phyloP scores from a whole-genome alignment of 2,888 invertebrate species.

The Euplexia lucipara region DNA sequence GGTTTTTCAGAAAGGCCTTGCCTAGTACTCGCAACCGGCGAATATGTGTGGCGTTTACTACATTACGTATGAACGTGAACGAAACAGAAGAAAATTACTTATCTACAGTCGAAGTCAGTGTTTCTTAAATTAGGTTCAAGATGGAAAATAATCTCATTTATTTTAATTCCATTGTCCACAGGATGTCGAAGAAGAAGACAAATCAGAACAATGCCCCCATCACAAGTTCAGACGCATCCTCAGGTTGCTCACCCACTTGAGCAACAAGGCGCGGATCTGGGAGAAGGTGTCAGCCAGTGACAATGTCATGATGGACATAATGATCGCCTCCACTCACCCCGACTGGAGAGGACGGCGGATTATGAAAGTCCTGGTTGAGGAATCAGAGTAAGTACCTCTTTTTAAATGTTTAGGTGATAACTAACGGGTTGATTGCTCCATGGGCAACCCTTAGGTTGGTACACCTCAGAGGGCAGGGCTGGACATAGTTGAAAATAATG shows the following conservation, averaged over 20 bases:
- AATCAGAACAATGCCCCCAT: conserved; percentile 90
- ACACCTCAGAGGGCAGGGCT: too few relatives aligned
- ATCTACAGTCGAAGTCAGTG: too few relatives aligned
- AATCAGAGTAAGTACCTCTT: conserved; percentile 90
- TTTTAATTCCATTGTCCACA: conserved; percentile 43
- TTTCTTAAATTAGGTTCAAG: too few relatives aligned
- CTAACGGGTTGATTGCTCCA: too few relatives aligned
- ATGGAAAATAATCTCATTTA: not conserved
- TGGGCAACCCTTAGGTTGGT: too few relatives aligned
- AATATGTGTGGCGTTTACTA: too few relatives aligned
- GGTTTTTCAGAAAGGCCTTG: too few relatives aligned
- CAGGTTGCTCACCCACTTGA: conserved; percentile 90
- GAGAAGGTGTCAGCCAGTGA: conserved; percentile 90
- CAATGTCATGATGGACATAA: conserved; percentile 90
- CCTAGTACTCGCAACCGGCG: too few relatives aligned
- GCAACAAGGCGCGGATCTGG: conserved; percentile 90
- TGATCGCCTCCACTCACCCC: conserved; percentile 92
- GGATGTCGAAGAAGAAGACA: conserved; percentile 84
- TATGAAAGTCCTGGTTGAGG: conserved; percentile 92
- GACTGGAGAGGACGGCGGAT: conserved; percentile 93
- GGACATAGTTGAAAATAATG: too few relatives aligned
- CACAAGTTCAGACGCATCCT: conserved; percentile 92
- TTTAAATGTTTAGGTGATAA: not conserved
- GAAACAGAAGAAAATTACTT: too few relatives aligned
- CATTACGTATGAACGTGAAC: too few relatives aligned